Conservation (phyloP, 2,113 vertebrate genomes). For the Dasypus novemcinctus region DNA sequence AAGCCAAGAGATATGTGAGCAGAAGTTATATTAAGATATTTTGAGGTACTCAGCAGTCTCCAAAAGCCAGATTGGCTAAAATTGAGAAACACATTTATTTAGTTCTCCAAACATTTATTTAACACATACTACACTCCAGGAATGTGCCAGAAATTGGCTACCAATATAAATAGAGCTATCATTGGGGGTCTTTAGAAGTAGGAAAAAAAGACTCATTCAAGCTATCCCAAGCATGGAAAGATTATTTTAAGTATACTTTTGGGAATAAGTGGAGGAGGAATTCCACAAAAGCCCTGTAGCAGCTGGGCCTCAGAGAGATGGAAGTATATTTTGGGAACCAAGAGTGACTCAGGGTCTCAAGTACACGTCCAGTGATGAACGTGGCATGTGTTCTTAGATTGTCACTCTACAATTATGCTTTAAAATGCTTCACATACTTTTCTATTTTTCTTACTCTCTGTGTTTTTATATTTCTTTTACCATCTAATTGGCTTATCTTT, state of each 20-base stretch:
- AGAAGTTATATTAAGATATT: neutral
- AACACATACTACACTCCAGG: neutral
- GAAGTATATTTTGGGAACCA: neutral
- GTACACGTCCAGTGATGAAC: neutral
- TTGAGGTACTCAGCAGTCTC: neutral
- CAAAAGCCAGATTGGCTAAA: neutral
- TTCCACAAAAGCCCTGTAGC: neutral
- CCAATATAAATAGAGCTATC: neutral
- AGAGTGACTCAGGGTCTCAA: neutral
- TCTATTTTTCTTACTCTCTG: neutral
- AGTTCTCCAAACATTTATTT: conserved; percentile 12
- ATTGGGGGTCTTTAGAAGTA: neutral
- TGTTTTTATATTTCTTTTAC: neutral
- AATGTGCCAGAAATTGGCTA: neutral
- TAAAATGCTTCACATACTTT: neutral
- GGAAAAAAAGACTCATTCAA: neutral
- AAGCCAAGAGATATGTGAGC: neutral
- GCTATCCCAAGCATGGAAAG: neutral
- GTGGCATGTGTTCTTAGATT: neutral
- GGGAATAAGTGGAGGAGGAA: neutral
- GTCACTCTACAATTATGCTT: neutral
- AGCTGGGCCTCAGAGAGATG: neutral
- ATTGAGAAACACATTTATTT: neutral
- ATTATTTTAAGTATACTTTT: neutral
- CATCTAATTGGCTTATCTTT: neutral